These are phyloP conservation scores for Halcyon chelicuti DNA, from an alignment of 2,797 vertebrate genomes.

Conservation along the genomic window DNA sequence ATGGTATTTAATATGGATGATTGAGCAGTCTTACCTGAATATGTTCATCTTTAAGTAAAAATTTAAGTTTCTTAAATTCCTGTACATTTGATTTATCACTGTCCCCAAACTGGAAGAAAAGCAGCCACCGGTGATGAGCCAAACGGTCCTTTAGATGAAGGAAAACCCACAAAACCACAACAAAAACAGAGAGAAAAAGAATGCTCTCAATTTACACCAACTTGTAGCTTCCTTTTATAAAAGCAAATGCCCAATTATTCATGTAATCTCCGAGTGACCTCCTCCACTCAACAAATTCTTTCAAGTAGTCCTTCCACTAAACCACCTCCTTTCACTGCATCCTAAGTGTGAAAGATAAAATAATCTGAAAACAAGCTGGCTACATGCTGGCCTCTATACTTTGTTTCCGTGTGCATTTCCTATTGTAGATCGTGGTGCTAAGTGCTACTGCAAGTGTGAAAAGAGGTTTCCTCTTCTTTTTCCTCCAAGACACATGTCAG, in stretches of 20 bases:
- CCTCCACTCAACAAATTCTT: background rate
- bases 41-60: conserved; percentile 87
- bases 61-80: conserved; percentile 92
- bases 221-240: background rate
- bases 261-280: background rate
- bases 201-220: background rate
- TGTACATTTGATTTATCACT: conserved; percentile 73
- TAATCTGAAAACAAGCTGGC: background rate
- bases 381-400: background rate
- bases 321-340: background rate
- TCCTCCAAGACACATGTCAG: background rate
- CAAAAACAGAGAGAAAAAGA: background rate
- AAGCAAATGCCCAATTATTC: background rate
- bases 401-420: background rate
- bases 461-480: background rate
- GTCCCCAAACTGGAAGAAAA: conserved; percentile 91
- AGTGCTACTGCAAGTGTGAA: background rate
- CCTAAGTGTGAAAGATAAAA: background rate
- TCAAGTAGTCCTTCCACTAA: background rate
- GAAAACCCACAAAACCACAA: background rate
- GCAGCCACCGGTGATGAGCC: conserved; percentile 91
- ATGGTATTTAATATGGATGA: background rate
- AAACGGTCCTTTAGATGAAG: conserved; percentile 82
- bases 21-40: conserved; percentile 86
- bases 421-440: background rate